Percentiles rank a stretch among this genome's conserved stretches.
These are phyloP conservation scores for Pseudomyrmex cubaensis DNA, from an alignment of 1,140 invertebrate species.

Conservation along the genomic window DNA sequence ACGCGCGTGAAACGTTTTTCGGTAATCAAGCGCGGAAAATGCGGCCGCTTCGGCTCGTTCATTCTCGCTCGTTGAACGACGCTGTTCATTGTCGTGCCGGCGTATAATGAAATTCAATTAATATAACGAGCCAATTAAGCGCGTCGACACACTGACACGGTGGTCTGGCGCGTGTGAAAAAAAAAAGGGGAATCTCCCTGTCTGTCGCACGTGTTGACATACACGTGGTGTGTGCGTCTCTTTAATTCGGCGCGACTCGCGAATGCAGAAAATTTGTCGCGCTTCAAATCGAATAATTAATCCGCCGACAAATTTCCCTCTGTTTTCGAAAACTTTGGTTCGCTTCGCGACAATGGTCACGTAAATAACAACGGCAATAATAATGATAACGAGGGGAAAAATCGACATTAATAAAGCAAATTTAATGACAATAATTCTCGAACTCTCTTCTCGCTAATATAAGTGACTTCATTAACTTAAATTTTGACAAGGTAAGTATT, in stretches of 20 bases:
- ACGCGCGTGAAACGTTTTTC: constrained; percentile 64
- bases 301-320: constrained; percentile 43
- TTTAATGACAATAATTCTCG: neutral
- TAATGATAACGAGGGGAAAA: constrained; percentile 54
- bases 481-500: neutral
- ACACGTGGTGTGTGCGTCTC: constrained; percentile 6
- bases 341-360: constrained; percentile 28
- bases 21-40: constrained; percentile 67
- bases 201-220: constrained; percentile 9
- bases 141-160: constrained; percentile 73
- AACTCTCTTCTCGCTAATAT: constrained; percentile 14
- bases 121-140: constrained; percentile 81
- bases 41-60: constrained; percentile 60
- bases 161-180: constrained; percentile 53
- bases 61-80: constrained; percentile 66
- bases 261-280: constrained; percentile 53
- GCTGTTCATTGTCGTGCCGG: constrained; percentile 54
- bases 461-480: neutral
- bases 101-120: constrained; percentile 80
- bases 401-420: constrained; percentile 31
- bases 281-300: constrained; percentile 67
- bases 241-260: constrained; percentile 59
- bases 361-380: constrained; percentile 59
- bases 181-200: constrained; percentile 56
- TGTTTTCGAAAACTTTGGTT: constrained; percentile 52